phyloP scores from a whole-genome alignment of 2,888 invertebrate genomes.

The Eugnorisma glareosa region DNA sequence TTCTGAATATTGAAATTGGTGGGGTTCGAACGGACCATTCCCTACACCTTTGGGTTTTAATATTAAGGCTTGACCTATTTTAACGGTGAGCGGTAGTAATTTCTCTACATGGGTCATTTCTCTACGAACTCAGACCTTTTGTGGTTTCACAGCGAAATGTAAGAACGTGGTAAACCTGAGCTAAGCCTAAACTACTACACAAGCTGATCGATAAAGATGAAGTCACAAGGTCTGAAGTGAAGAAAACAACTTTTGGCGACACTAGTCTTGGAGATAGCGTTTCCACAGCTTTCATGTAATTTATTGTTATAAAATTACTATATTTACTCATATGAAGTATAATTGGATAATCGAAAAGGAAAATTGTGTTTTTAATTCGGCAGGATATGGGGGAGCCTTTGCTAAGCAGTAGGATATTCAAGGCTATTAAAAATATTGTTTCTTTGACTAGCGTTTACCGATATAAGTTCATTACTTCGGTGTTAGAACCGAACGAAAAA shows the following conservation, averaged over 20 bases:
- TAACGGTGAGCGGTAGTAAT: constrained; percentile 5
- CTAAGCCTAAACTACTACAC: constrained; percentile 53
- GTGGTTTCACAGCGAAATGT: constrained; percentile 28
- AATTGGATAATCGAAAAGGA: neutral
- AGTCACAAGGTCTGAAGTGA: constrained; percentile 73
- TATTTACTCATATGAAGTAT: too few relatives aligned
- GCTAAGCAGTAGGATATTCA: neutral
- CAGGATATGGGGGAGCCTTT: neutral
- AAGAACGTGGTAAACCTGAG: constrained; percentile 23
- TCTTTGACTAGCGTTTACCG: neutral
- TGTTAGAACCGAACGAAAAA: neutral
- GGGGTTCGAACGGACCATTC: neutral
- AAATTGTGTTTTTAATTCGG: neutral
- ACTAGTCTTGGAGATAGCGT: neutral
- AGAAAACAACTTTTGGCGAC: neutral
- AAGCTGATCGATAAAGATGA: constrained; percentile 85
- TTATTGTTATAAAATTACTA: neutral
- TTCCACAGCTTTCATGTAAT: neutral
- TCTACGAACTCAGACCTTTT: constrained; percentile 36
- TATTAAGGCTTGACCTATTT: constrained; percentile 45
- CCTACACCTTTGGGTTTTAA: constrained; percentile 15
- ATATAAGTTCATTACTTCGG: neutral
- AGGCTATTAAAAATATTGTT: neutral
- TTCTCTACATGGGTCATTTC: constrained; percentile 32
- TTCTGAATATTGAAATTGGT: neutral